These are phyloP conservation scores for Cottus gobio DNA, from an alignment of 2,113 vertebrate species.

Conservation along the genomic window DNA sequence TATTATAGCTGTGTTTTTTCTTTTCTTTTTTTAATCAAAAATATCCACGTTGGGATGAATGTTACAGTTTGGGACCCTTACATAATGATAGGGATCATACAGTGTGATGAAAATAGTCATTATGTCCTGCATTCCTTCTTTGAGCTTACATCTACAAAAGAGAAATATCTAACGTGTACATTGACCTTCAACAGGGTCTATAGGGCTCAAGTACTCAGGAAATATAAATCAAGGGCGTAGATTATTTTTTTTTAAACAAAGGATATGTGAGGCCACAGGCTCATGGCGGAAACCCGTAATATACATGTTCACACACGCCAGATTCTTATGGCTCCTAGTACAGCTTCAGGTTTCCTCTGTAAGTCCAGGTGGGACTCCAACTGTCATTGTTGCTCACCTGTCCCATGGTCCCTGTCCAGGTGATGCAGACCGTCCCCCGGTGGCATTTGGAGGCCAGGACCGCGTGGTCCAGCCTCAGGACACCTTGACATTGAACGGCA, in stretches of 20 bases:
- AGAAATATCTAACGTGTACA: neutral
- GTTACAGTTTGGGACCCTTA: neutral
- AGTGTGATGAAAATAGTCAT: neutral
- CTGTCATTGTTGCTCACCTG: neutral
- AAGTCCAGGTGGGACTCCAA: neutral
- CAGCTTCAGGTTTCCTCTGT: conserved; percentile 22
- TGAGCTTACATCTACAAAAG: neutral
- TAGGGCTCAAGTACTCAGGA: neutral
- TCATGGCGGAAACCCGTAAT: conserved; percentile 5
- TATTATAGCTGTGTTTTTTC: neutral
- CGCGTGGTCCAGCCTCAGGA: conserved; percentile 89
- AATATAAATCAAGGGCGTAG: neutral
- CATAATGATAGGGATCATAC: neutral
- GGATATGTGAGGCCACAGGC: neutral
- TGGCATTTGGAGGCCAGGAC: conserved; percentile 83
- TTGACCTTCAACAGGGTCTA: neutral
- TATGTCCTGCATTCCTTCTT: neutral
- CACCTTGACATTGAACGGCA: conserved; percentile 83
- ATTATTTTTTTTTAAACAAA: too few relatives aligned
- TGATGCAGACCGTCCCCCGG: conserved; percentile 83
- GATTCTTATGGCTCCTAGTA: conserved; percentile 5
- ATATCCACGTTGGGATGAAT: neutral
- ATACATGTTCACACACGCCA: conserved; percentile 62
- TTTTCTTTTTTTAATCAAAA: neutral
- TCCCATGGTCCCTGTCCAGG: conserved; percentile 70